Evolutionary conservation across 2,888 invertebrate species (phyloP).

Genomic region (Ptychoptera contaminata): DNA sequence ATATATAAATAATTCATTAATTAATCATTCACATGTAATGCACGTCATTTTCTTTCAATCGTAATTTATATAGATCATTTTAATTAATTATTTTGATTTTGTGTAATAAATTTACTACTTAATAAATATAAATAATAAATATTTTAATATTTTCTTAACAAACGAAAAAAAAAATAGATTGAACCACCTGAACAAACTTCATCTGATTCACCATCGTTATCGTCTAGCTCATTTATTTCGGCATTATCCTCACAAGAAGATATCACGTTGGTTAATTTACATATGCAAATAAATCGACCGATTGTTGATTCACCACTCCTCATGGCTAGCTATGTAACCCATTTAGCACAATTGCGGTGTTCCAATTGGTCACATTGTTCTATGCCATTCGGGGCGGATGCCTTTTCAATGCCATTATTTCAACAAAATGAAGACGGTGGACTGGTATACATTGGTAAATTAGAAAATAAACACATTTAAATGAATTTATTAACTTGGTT

Average conservation of each 20-base stretch:
- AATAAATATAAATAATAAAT: background rate
- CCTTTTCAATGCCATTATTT: constrained; percentile 66
- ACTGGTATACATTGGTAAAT: constrained; percentile 54
- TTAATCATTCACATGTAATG: too few relatives aligned
- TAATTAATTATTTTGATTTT: too few relatives aligned
- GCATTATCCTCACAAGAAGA: constrained; percentile 89
- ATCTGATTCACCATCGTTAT: constrained; percentile 65
- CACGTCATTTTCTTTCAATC: too few relatives aligned
- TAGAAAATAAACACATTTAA: constrained; percentile 25
- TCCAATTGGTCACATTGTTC: constrained; percentile 63
- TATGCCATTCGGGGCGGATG: constrained; percentile 54
- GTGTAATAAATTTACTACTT: too few relatives aligned
- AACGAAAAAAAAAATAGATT: too few relatives aligned
- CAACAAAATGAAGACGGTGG: constrained; percentile 59
- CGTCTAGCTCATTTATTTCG: constrained; percentile 74
- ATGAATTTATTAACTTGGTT: constrained; percentile 23
- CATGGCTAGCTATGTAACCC: constrained; percentile 88
- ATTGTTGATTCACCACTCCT: constrained; percentile 86
- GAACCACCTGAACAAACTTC: constrained; percentile 39
- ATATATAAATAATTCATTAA: too few relatives aligned
- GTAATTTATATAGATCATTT: too few relatives aligned
- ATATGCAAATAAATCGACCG: constrained; percentile 82
- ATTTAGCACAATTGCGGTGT: constrained; percentile 63
- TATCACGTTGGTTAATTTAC: constrained; percentile 78
- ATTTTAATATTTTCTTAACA: too few relatives aligned